Percentiles rank a stretch among this genome's conserved stretches.
These are phyloP conservation scores for Napeogenes sylphis DNA, from an alignment of 2,888 invertebrate genomes.

Conservation along the genomic window DNA sequence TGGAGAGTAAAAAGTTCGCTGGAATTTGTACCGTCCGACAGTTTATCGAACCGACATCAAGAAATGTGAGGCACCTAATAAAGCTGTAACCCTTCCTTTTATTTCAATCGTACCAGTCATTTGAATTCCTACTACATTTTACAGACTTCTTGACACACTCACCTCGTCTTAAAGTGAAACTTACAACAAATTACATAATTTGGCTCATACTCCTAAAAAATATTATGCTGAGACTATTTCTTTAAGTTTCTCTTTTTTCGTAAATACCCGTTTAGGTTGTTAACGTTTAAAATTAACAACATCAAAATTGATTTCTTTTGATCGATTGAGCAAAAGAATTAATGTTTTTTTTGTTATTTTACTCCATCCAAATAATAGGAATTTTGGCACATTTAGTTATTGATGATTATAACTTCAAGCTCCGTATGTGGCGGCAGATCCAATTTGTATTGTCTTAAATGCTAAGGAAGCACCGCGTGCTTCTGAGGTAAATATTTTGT, in stretches of 20 bases:
- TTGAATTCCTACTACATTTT: constrained; percentile 49
- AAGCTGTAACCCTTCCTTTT: constrained; percentile 45
- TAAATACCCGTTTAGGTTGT: constrained; percentile 27
- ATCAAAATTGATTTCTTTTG: constrained; percentile 26
- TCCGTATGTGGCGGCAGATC: constrained; percentile 40
- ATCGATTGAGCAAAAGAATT: constrained; percentile 33
- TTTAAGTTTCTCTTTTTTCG: constrained; percentile 34
- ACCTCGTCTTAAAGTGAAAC: constrained; percentile 38
- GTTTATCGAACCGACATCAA: constrained; percentile 8
- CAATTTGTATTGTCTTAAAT: constrained; percentile 51
- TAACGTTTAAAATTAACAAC: constrained; percentile 28
- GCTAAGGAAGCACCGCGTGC: constrained; percentile 62
- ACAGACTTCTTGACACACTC: constrained; percentile 49
- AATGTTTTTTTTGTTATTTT: constrained; percentile 22
- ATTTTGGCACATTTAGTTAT: constrained; percentile 65
- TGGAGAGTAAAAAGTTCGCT: background rate
- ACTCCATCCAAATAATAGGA: constrained; percentile 25
- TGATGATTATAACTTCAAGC: constrained; percentile 44
- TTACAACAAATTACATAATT: constrained; percentile 54
- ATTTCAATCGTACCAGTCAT: constrained; percentile 47
- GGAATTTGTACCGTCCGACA: constrained; percentile 8
- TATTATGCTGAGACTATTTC: constrained; percentile 53
- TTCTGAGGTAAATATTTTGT: constrained; percentile 65
- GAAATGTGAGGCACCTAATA: constrained; percentile 60
- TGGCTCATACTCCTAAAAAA: constrained; percentile 60